Percentiles rank a stretch among this genome's conserved stretches.
Evolutionary conservation across 2,113 vertebrate genomes (phyloP).

Genomic region (Hucho hucho): DNA sequence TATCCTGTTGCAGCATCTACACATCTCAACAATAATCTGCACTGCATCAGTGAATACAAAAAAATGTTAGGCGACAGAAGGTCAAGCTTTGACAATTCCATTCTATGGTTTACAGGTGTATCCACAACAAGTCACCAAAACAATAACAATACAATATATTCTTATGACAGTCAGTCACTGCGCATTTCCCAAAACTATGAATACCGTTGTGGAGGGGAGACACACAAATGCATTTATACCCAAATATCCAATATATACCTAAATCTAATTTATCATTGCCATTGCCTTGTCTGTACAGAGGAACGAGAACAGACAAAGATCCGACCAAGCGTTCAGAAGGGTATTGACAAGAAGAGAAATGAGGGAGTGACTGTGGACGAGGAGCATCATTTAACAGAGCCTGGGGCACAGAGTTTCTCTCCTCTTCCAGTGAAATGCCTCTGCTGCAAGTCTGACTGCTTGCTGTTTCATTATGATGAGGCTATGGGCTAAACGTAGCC

Average conservation of each 20-base stretch:
- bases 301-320: conserved; percentile 27
- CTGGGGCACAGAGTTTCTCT: conserved; percentile 58
- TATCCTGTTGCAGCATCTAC: conserved; percentile 33
- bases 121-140: conserved; percentile 36
- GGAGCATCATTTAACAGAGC: conserved; percentile 74
- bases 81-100: conserved; percentile 45
- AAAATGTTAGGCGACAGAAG: conserved; percentile 37
- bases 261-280: conserved; percentile 1
- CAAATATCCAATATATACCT: conserved; percentile 16
- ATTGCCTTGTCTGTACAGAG: conserved; percentile 6
- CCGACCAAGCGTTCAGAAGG: conserved; percentile 41
- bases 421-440: conserved; percentile 67
- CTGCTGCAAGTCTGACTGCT: conserved; percentile 67
- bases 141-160: conserved; percentile 46
- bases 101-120: conserved; percentile 39
- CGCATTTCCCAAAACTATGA: conserved; percentile 27
- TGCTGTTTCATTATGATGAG: conserved; percentile 79
- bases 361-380: conserved; percentile 68
- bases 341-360: conserved; percentile 73
- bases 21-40: conserved; percentile 32
- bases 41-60: conserved; percentile 42
- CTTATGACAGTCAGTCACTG: conserved; percentile 43
- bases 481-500: conserved; percentile 76
- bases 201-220: conserved; percentile 1
- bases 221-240: conserved; percentile 12